Evolutionary conservation across 2,888 invertebrate species (phyloP), one percentile per base, ranked within the genome.

Genomic region (Petrophora chlorosata): DNA sequence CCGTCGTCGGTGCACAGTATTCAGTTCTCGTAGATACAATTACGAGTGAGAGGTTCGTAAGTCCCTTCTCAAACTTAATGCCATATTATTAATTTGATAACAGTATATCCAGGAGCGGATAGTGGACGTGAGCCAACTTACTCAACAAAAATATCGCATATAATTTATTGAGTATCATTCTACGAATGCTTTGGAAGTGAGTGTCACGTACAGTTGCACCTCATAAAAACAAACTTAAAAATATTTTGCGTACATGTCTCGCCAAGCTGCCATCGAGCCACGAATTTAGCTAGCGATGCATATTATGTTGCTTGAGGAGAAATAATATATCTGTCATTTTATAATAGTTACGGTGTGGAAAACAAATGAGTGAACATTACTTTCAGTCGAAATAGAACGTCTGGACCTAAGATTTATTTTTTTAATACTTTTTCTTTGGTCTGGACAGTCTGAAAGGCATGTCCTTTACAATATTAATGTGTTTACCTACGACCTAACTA

Each of bases 111-210:
- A 77, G 77, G 64, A 76, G 69, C 72, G 73, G 71, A 70, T 73
- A 76, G 77, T 88, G 89, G 89, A 78, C 71, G 61, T 49, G 76
- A 82, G 89, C 89, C 89, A 90, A 88, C 66, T 75, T 76, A 71
- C 68, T 70, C 73, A 76, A 82, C 82, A 82, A 86, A 88, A 89
- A 89, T 89, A 88, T 82, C 84, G 71, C 79, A 71, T 79, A 81
- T 86, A 87, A 89, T 85, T 89, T 87, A 87, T 89, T 80, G 70
- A 68, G 69, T 79, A 83, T 78, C 78, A 85, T 85, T 87, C 82
- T 84, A 80, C 82, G 77, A 76, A 82, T 86, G 72, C 75, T 76
- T 80, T 69, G 49, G 65, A 66, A 76, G 73, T 76, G 84, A 82
- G 77, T 76, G 65, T 72, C 76, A n/a, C n/a, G 66, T 77, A 82